Base-by-base conservation (phyloP, 2,113 vertebrate species). In the Nesoenas mayeri region DNA sequence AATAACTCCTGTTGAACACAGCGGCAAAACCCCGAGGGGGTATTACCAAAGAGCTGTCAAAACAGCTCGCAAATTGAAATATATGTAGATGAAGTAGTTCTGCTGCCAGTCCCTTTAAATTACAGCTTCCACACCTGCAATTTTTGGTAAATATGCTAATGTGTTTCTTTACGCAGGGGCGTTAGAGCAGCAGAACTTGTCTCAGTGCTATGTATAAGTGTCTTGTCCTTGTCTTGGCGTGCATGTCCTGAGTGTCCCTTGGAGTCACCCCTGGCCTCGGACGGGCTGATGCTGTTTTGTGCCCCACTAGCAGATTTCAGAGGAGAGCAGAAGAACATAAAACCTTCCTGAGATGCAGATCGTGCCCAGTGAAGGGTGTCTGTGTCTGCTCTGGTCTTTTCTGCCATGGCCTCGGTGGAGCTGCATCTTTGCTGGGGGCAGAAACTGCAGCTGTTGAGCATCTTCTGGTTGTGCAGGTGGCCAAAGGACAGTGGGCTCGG, bases 71-170 rank as follows among this genome's bases (percentile, higher is more conserved):
- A 65, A 31, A 72, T 13, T 44, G 80, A 71, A 38, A 51, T 48
- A 15, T 5, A 31, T 12, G 31, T 34, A 32, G 6, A 22, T 38
- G 50, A 36, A 69, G 91, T 71, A 70, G 57, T 69, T 65, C 85
- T 82, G 88, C 89, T 71, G 74, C 78, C 82, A 53, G 73, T 50
- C 80, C 47, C 77, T 91, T 96, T 92, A 58, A 89, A 88, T 97
- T 89, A 93, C 92, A 94, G 79, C 87, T 92, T 78, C 57, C 69
- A 64, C 87, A 89, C 93, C 96, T 91, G 96, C 86, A 67, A 48
- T 69, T 32, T 56, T 47, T 44, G 32, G 56, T 44, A 69, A 69
- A 36, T 26, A 50, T 9, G 64, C 44, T 54, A 60, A 64, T 12
- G 57, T 6, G 2, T 51, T 34, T 75, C 56, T 58, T 58, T 32